Conservation (phyloP, 2,888 invertebrate species). For the Agrotis clavis region DNA sequence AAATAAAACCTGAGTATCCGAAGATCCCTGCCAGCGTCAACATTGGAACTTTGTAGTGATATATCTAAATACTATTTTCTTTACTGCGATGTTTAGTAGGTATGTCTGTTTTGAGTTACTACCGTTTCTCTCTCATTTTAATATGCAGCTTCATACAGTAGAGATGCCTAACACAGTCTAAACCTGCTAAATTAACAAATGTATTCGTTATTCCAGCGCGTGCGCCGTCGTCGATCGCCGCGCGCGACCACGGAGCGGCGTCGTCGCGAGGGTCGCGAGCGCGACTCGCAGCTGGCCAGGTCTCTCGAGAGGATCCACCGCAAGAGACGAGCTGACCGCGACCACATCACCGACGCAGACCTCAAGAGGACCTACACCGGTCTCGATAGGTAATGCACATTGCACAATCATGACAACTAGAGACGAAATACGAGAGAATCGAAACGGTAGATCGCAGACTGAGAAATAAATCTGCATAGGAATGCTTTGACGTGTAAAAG, state of each 20-base stretch:
- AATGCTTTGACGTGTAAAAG: too few relatives aligned
- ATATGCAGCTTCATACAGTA: too few relatives aligned
- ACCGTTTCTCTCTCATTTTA: too few relatives aligned
- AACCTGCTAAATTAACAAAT: neutral
- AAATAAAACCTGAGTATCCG: too few relatives aligned
- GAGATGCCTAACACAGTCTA: too few relatives aligned
- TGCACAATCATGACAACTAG: neutral
- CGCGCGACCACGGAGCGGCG: conserved; percentile 81
- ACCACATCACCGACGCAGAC: conserved; percentile 88
- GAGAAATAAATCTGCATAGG: neutral
- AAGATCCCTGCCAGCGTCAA: too few relatives aligned
- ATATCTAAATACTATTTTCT: too few relatives aligned
- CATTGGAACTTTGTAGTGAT: too few relatives aligned
- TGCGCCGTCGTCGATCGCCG: conserved; percentile 81
- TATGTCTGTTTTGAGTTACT: too few relatives aligned
- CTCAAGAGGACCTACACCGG: conserved; percentile 92
- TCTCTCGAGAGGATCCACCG: conserved; percentile 90
- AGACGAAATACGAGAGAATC: neutral
- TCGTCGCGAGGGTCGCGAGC: conserved; percentile 79
- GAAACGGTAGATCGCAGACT: neutral
- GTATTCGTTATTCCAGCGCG: conserved; percentile 71
- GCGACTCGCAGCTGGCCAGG: conserved; percentile 86
- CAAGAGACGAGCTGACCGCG: conserved; percentile 83
- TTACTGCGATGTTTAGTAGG: too few relatives aligned
- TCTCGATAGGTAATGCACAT: conserved; percentile 85